Base-by-base conservation (phyloP, 2,888 invertebrate genomes). In the Xestobium rufovillosum region DNA sequence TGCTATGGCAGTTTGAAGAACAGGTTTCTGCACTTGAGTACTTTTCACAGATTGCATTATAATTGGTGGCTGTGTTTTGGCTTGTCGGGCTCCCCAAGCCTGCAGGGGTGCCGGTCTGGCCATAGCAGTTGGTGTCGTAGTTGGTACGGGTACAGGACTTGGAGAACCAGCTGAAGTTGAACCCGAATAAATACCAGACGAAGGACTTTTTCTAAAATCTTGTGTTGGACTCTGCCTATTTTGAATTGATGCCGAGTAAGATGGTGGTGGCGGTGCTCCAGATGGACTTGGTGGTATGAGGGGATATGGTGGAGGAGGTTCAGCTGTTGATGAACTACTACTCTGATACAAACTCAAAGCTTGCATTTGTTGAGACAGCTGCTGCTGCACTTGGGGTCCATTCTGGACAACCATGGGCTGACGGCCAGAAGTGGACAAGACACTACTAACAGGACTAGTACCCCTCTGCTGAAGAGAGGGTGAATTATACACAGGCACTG, bases 21-120 rank as follows among this genome's bases (percentile, higher is more conserved):
- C 81, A 0, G 95, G 95, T 62, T 94, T 95, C 59, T 91, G 91
- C 25, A 91, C 92, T 65, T 92, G 91, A 11, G 91, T 91, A 68
- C 91, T 91, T 63, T 90, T 90, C 11, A 95, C 95, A 16, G 91
- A 89, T 63, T 94, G 92, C 91, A 94, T 95, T 45, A 95, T 92
- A 47, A 95, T 88, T 4, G 92, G 91, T 31, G 90, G 85, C 57
- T 91, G 91, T 12, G 90, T 83, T 56, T 84, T 87, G 25, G 89
- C 82, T 63, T 92, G 92, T 32, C 85, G 71, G 36, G 88, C 85
- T 38, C 83, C 82, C 80, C 90, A 86, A 30, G 87, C 83, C 60
- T 82, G 83, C 36, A 86, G 69, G 3, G 91, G 87, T 44, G 87
- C 83, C 3, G 88, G 86, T 47, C 86, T 72, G 26, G 82, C 76